A percentile compares a stretch with the other conserved stretches of the same genome.
These are phyloP conservation scores for Thalassaphorura encarpata DNA, from an alignment of 1,140 invertebrate species.

Conservation along the genomic window DNA sequence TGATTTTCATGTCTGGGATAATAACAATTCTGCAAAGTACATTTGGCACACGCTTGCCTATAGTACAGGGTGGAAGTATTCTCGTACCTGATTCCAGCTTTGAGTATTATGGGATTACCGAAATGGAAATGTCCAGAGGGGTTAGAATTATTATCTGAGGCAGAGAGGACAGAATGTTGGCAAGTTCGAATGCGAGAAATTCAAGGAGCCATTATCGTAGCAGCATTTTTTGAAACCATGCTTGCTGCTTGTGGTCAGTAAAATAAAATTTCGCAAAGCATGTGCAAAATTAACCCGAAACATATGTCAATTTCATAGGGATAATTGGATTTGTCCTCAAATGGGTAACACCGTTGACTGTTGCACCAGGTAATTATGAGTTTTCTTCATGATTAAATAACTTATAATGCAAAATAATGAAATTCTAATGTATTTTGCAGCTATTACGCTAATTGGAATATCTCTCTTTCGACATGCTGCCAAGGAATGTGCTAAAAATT, in stretches of 20 bases:
- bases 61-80: conserved; percentile 46
- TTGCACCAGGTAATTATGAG: conserved; percentile 19
- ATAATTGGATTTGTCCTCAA: conserved; percentile 23
- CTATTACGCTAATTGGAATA: conserved; percentile 40
- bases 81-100: conserved; percentile 50
- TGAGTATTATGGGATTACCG: conserved; percentile 68
- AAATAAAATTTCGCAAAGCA: background rate
- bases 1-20: conserved; percentile 64
- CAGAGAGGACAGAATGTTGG: conserved; percentile 40
- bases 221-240: conserved; percentile 42
- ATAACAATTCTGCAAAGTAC: conserved; percentile 72
- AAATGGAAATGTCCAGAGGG: conserved; percentile 64
- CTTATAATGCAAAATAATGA: background rate
- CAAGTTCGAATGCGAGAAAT: conserved; percentile 41
- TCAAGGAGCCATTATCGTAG: conserved; percentile 44
- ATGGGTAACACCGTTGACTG: conserved; percentile 42
- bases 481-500: conserved; percentile 36
- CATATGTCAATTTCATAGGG: background rate
- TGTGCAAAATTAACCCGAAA: background rate
- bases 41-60: conserved; percentile 38
- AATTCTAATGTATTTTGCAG: conserved; percentile 33
- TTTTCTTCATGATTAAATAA: background rate
- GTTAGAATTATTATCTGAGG: conserved; percentile 27
- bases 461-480: conserved; percentile 37
- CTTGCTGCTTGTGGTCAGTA: conserved; percentile 36